A percentile compares a stretch with the other conserved stretches of the same genome.
Evolutionary conservation across 2,113 vertebrate species (phyloP).

Genomic region (Siniperca chuatsi): DNA sequence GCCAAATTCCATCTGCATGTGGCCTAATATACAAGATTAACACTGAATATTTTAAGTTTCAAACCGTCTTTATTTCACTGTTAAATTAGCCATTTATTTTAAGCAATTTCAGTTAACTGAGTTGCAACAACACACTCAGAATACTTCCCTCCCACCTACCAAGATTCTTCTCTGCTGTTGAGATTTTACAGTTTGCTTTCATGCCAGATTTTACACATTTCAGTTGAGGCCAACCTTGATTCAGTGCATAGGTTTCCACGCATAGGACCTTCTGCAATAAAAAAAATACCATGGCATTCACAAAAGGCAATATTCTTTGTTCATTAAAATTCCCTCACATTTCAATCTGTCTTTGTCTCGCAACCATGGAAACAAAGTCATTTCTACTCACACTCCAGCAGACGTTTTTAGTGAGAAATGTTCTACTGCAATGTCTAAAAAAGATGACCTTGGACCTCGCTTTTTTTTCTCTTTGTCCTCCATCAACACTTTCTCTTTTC

Average conservation of each 20-base stretch:
- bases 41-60: not conserved
- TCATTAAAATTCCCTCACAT: conserved; percentile 48
- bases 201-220: conserved; percentile 33
- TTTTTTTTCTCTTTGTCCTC: conserved; percentile 60
- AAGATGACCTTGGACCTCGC: conserved; percentile 68
- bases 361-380: conserved; percentile 75
- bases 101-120: not conserved
- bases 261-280: conserved; percentile 14
- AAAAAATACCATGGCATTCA: conserved; percentile 34
- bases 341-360: conserved; percentile 59
- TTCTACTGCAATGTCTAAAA: conserved; percentile 56
- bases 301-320: conserved; percentile 43
- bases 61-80: not conserved
- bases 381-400: conserved; percentile 31
- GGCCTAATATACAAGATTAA: not conserved
- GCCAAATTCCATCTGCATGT: not conserved
- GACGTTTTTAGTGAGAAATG: conserved; percentile 42
- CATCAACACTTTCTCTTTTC: conserved; percentile 45
- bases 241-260: not conserved
- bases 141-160: not conserved
- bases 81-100: not conserved
- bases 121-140: not conserved
- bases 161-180: not conserved
- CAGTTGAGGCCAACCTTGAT: conserved; percentile 31
- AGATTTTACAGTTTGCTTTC: conserved; percentile 13